Base-by-base conservation (phyloP, 35 echinoderm and acorn worm species). In the Ophioderma brevispina region DNA sequence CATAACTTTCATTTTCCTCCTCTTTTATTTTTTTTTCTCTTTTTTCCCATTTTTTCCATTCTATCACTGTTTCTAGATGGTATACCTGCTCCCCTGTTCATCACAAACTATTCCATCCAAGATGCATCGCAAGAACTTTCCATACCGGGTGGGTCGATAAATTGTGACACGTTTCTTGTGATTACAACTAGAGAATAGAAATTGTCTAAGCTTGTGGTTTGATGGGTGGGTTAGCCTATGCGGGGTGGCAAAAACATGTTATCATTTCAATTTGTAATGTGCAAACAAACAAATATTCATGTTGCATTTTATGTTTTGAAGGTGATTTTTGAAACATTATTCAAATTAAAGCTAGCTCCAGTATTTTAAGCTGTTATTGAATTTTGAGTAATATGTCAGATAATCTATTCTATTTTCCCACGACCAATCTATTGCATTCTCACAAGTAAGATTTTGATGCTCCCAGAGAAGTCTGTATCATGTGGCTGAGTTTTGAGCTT, bases 91-190 rank as follows among this genome's bases (percentile, higher is more conserved):
- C 23, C 59, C 59, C 15, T 70, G 59, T 70, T 70, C 28, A 13
- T 70, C 28, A 70, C 59, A 18, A 70, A 70, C 2, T 70, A 70
- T 70, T 70, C 59, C 59, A 70, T 70, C 59, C 59, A 70, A 70
- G 59, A 70, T 30, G 59, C 10, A 2, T 25, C 28, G 28, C 59
- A 70, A 70, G 59, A 70, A 70, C 17, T 70, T 25, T 70, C 59
- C 59, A 70, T 70, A 25, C 59, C 5, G 17, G 59, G 59, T 70
- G 59, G 59, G 59, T 70, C 59, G n/a, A 70, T 46, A 46, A 70
- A 70, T 4, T 70, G 59, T 70, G 59, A 70, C 59, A 70, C 59
- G 59, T 70, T 70, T 70, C 59, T 70, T 70, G 59, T 70, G 10
- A 70, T 70, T 70, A 70, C 59, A 15, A 30, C 59, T 70, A 6